These are phyloP conservation scores for Aplysina aerophoba DNA, from an alignment of 37 sponge, comb jelly and placozoan species.

Conservation along the genomic window DNA sequence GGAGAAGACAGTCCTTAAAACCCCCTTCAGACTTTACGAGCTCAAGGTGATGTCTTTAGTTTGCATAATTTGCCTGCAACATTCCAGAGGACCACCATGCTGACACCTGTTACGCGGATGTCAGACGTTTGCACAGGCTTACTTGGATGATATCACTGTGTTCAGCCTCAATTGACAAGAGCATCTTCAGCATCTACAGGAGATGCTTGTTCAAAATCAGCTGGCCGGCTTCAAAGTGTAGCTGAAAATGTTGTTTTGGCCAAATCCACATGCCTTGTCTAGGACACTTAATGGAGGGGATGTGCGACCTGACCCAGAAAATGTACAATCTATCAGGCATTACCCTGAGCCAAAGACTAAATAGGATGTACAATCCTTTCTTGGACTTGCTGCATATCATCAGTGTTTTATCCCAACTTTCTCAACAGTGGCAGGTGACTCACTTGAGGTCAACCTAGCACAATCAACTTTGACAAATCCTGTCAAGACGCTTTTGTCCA, in stretches of 20 bases:
- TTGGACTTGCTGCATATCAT: constrained; percentile 47
- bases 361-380: constrained; percentile 34
- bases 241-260: neutral
- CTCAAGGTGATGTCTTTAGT: constrained; percentile 64
- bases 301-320: constrained; percentile 31
- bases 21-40: constrained; percentile 54
- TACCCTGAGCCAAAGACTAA: constrained; percentile 21
- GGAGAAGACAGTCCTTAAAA: constrained; percentile 53
- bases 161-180: constrained; percentile 43
- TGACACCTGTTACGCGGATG: constrained; percentile 21
- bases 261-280: constrained; percentile 11
- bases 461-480: neutral
- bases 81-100: constrained; percentile 40
- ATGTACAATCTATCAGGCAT: constrained; percentile 38
- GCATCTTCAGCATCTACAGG: constrained; percentile 37
- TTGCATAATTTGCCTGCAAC: constrained; percentile 59
- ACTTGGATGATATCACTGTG: constrained; percentile 46
- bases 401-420: constrained; percentile 30
- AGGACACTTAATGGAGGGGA: too few relatives aligned
- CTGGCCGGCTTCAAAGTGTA: constrained; percentile 31
- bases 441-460: constrained; percentile 30
- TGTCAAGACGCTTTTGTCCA: neutral
- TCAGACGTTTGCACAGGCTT: constrained; percentile 7
- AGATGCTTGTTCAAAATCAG: constrained; percentile 8
- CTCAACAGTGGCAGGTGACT: constrained; percentile 21